phyloP scores from a whole-genome alignment of 2,113 vertebrate species.

The Potamarius usumacintae region DNA sequence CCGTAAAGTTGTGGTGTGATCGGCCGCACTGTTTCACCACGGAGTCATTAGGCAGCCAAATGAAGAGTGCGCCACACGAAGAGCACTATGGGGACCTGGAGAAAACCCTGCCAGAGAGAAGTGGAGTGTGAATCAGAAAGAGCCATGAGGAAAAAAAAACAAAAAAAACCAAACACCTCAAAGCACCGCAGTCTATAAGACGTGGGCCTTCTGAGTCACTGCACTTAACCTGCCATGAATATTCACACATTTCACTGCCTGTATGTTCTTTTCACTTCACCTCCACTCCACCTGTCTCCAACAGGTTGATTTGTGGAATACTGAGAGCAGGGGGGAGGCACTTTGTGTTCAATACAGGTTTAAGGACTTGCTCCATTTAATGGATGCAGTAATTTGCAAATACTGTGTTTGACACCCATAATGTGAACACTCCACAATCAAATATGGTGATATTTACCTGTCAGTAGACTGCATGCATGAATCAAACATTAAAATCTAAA shows the following conservation, averaged over 20 bases:
- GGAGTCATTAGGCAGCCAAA: conserved; percentile 60
- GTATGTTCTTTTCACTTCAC: conserved; percentile 9
- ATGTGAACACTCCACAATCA: neutral
- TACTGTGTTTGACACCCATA: neutral
- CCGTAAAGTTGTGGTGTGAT: conserved; percentile 44
- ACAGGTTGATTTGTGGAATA: neutral
- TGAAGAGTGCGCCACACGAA: conserved; percentile 40
- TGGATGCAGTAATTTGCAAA: neutral
- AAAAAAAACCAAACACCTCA: neutral
- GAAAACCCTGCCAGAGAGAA: conserved; percentile 16
- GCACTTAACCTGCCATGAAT: conserved; percentile 28
- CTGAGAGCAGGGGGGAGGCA: neutral
- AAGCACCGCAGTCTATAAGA: conserved; percentile 2
- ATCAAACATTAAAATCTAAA: neutral
- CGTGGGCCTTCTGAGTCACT: conserved; percentile 11
- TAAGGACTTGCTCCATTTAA: neutral
- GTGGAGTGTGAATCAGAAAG: neutral
- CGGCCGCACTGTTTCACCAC: conserved; percentile 50
- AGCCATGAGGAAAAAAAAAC: too few relatives aligned
- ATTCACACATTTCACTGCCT: neutral
- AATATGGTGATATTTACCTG: neutral
- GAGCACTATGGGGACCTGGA: conserved; percentile 34
- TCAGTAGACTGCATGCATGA: neutral
- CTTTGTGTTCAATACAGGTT: neutral
- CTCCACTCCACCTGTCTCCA: neutral